phyloP scores from a whole-genome alignment of 2,888 invertebrate species.

The Lumbricus terrestris region DNA sequence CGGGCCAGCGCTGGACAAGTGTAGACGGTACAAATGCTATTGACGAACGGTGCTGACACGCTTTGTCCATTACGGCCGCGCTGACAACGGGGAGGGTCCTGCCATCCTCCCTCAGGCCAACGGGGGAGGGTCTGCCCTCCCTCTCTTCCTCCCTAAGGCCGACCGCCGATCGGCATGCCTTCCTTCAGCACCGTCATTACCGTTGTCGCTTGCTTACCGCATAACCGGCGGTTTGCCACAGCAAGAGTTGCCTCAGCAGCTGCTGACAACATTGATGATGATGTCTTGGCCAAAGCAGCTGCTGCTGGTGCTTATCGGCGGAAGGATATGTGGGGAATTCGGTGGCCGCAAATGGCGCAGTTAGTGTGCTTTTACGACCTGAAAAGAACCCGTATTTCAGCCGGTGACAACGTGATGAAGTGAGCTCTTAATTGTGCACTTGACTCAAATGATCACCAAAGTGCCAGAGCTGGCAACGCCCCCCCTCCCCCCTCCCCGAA shows the following conservation, averaged over 20 bases:
- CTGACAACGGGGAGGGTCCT: neutral
- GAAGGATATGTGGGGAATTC: neutral
- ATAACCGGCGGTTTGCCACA: neutral
- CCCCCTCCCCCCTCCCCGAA: neutral
- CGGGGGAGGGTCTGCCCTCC: too few species aligned
- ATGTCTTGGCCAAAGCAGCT: neutral
- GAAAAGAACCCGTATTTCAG: neutral
- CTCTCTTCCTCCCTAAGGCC: neutral
- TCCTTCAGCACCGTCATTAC: neutral
- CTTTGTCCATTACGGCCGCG: neutral
- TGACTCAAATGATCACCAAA: neutral
- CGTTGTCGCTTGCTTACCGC: neutral
- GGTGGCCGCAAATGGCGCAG: neutral
- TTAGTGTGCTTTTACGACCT: neutral
- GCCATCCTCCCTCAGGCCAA: too few species aligned
- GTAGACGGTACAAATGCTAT: neutral
- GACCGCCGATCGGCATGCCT: neutral
- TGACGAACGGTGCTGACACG: neutral
- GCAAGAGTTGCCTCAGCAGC: neutral
- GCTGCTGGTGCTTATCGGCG: neutral
- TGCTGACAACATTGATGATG: neutral
- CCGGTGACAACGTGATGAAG: neutral
- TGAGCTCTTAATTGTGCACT: conserved; percentile 3
- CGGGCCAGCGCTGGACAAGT: neutral
- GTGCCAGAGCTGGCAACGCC: neutral